A percentile compares a stretch with the other conserved stretches of the same genome.
These are phyloP conservation scores for Eupithecia tripunctaria DNA, from an alignment of 2,888 invertebrate species.

Conservation along the genomic window DNA sequence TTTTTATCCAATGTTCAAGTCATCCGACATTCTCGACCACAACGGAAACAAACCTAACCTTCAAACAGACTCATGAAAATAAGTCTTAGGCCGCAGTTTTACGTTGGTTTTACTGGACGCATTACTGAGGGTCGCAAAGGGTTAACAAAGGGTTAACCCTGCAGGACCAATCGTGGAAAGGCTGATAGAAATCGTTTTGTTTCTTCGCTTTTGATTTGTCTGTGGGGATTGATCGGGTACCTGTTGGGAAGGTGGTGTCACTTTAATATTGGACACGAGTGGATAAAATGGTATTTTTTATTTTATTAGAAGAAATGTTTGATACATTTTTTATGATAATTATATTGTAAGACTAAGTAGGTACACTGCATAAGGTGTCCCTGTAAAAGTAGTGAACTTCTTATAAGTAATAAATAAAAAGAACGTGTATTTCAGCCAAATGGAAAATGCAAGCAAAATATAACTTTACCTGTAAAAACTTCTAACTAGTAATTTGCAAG, in stretches of 20 bases:
- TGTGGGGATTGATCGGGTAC: constrained; percentile 3
- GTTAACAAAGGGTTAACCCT: constrained; percentile 18
- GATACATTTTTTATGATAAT: no score
- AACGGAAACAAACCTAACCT: constrained; percentile 34
- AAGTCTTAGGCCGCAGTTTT: constrained; percentile 37
- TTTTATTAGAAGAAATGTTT: no score
- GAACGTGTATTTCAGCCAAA: no score
- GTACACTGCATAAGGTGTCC: no score
- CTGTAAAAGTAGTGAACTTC: no score
- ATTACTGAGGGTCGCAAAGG: constrained; percentile 35
- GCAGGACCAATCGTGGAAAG: constrained; percentile 37
- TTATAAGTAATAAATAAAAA: no score
- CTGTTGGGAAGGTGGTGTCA: not conserved
- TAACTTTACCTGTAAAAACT: no score
- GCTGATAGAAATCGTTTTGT: constrained; percentile 36
- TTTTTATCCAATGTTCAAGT: not conserved
- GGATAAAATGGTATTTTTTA: no score
- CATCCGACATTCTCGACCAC: not conserved
- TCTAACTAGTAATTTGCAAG: no score
- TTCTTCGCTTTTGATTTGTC: constrained; percentile 27
- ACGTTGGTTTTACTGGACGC: constrained; percentile 36
- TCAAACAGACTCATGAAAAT: constrained; percentile 38
- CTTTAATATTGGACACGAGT: not conserved
- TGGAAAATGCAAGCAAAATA: no score
- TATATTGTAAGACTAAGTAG: no score